Evolutionary conservation across 2,113 vertebrate genomes (phyloP).

Genomic region (Trinectes maculatus): DNA sequence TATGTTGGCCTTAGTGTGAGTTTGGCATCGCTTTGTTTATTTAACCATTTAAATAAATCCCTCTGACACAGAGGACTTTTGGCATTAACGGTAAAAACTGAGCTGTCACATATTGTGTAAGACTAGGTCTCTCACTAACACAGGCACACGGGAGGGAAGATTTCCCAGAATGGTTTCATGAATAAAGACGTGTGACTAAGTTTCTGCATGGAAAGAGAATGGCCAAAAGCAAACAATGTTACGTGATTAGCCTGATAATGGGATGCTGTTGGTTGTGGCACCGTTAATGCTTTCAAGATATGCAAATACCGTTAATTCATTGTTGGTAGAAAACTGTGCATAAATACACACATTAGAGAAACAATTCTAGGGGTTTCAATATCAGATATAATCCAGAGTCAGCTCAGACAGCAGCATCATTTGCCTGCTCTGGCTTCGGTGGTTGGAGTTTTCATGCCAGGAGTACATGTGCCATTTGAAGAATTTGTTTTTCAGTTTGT

Average conservation of each 20-base stretch:
- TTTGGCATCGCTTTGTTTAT: conserved; percentile 22
- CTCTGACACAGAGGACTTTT: conserved; percentile 12
- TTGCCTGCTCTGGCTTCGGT: background rate
- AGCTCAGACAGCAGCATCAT: conserved; percentile 6
- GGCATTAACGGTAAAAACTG: conserved; percentile 1
- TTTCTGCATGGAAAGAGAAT: conserved; percentile 32
- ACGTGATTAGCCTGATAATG: conserved; percentile 20
- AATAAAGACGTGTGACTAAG: conserved; percentile 38
- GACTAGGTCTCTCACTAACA: conserved; percentile 43
- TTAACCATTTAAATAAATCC: background rate
- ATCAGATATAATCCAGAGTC: conserved; percentile 1
- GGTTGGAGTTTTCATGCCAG: conserved; percentile 8
- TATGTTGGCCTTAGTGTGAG: background rate
- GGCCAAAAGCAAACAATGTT: conserved; percentile 15
- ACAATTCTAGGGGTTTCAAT: background rate
- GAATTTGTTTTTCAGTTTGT: background rate
- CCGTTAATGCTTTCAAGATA: background rate
- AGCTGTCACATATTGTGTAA: background rate
- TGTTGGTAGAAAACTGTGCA: background rate
- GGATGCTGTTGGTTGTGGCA: background rate
- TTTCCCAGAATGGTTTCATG: conserved; percentile 36
- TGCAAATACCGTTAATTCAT: background rate
- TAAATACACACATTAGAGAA: background rate
- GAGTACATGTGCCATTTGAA: background rate
- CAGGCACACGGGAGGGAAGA: background rate